phyloP scores from a whole-genome alignment of 2,113 vertebrate species.

The Upupa epops region DNA sequence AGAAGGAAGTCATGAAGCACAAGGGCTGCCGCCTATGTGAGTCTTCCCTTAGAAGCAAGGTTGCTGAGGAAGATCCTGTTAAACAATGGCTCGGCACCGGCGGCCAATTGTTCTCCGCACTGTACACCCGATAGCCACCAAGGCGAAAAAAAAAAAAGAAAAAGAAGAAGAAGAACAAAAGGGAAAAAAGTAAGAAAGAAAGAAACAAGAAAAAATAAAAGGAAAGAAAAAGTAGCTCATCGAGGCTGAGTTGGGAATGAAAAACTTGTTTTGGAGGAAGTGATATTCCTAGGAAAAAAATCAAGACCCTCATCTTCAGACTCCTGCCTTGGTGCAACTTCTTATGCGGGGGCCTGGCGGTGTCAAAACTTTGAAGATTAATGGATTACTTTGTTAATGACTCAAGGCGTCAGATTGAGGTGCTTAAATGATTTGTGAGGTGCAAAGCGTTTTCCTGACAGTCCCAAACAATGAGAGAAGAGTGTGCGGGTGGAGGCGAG shows the following conservation, averaged over 20 bases:
- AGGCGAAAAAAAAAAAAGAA: background rate
- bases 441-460: constrained; percentile 90
- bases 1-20: constrained; percentile 67
- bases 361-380: constrained; percentile 91
- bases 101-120: constrained; percentile 58
- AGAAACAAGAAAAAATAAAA: background rate
- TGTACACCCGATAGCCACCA: constrained; percentile 21
- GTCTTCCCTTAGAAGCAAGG: constrained; percentile 73
- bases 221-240: background rate
- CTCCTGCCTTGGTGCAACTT: constrained; percentile 70
- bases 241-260: background rate
- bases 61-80: constrained; percentile 68
- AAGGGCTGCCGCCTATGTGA: constrained; percentile 65
- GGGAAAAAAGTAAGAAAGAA: background rate
- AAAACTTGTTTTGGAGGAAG: constrained; percentile 61
- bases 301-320: constrained; percentile 50
- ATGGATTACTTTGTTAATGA: constrained; percentile 90
- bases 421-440: constrained; percentile 88
- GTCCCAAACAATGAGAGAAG: constrained; percentile 89
- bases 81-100: constrained; percentile 71
- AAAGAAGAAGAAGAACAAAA: background rate
- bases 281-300: constrained; percentile 31
- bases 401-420: constrained; percentile 84
- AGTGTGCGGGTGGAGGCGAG: constrained; percentile 82
- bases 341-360: constrained; percentile 74